Evolutionary conservation across 1,140 invertebrate genomes (phyloP).

Genomic region (Chionoecetes opilio): DNA sequence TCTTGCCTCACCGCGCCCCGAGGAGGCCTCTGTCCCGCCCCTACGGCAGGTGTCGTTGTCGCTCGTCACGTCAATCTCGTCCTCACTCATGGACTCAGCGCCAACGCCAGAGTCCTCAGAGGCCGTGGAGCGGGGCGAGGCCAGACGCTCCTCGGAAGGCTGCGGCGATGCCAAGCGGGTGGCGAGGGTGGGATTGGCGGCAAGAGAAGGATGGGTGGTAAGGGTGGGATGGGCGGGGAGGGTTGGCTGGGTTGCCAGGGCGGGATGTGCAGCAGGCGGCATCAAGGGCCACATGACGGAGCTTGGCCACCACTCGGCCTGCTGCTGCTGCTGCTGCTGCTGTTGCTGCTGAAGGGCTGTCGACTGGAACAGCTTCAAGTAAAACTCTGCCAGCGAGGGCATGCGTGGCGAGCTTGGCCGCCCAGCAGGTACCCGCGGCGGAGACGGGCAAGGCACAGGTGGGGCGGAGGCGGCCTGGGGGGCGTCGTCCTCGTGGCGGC

Average conservation of each 20-base stretch:
- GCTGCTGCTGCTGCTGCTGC: constrained; percentile 68
- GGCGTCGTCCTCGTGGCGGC: constrained; percentile 54
- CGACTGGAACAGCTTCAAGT: constrained; percentile 74
- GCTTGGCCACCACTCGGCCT: constrained; percentile 54
- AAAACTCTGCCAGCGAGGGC: constrained; percentile 71
- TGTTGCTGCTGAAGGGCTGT: constrained; percentile 73
- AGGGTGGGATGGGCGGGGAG: constrained; percentile 22
- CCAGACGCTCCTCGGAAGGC: constrained; percentile 66
- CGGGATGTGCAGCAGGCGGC: constrained; percentile 46
- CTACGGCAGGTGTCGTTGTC: constrained; percentile 42
- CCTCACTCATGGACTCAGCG: constrained; percentile 72
- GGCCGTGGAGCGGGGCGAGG: constrained; percentile 76
- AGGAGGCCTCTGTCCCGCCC: not conserved
- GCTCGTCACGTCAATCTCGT: constrained; percentile 76
- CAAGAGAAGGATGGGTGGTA: not conserved
- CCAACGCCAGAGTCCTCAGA: constrained; percentile 77
- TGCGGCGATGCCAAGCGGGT: constrained; percentile 60
- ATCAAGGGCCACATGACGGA: constrained; percentile 64
- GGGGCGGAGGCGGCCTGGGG: not conserved
- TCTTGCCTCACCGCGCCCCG: constrained; percentile 48
- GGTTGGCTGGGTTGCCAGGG: constrained; percentile 42
- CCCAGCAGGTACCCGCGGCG: not conserved
- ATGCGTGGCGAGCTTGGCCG: constrained; percentile 66
- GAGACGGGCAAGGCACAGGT: not conserved
- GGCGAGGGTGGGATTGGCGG: constrained; percentile 48